Percentiles rank a stretch among this genome's conserved stretches.
phyloP scores from a whole-genome alignment of 2,113 vertebrate species.

The Microcebus tavaratra region DNA sequence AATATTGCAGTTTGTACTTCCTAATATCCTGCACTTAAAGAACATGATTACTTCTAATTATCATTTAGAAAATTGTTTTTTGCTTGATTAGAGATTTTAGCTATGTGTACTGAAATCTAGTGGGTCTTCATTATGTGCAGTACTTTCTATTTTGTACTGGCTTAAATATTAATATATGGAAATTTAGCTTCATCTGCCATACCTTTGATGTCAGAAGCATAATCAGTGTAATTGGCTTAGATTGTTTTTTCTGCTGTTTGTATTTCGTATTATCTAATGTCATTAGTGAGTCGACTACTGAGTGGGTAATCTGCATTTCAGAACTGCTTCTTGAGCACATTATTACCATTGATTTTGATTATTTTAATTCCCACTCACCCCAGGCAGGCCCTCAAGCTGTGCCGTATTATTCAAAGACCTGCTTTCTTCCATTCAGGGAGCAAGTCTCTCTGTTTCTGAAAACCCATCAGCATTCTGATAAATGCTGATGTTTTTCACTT shows the following conservation, averaged over 20 bases:
- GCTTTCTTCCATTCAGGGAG: constrained; percentile 55
- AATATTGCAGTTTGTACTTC: constrained; percentile 51
- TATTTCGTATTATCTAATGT: constrained; percentile 77
- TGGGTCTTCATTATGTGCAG: constrained; percentile 67
- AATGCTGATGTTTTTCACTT: constrained; percentile 14
- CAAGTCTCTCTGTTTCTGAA: constrained; percentile 43
- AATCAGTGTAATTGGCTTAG: constrained; percentile 80
- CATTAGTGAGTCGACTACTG: constrained; percentile 75
- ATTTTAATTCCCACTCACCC: constrained; percentile 74
- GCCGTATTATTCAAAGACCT: constrained; percentile 61
- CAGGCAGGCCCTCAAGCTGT: constrained; percentile 72
- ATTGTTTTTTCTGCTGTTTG: constrained; percentile 74
- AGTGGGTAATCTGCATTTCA: constrained; percentile 77
- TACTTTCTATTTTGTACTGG: constrained; percentile 53
- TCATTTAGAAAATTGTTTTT: constrained; percentile 74
- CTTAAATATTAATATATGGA: constrained; percentile 82
- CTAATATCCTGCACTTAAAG: constrained; percentile 64
- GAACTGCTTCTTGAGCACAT: constrained; percentile 60
- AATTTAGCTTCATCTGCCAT: constrained; percentile 72
- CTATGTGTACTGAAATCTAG: constrained; percentile 61
- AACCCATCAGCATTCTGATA: constrained; percentile 20
- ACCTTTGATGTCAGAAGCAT: constrained; percentile 76
- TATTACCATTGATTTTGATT: constrained; percentile 75
- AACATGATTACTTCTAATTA: constrained; percentile 75
- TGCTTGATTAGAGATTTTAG: constrained; percentile 77